A percentile compares a stretch with the other conserved stretches of the same genome.
Conservation (phyloP, 2,113 vertebrate species). For the Hepsetus odoe region DNA sequence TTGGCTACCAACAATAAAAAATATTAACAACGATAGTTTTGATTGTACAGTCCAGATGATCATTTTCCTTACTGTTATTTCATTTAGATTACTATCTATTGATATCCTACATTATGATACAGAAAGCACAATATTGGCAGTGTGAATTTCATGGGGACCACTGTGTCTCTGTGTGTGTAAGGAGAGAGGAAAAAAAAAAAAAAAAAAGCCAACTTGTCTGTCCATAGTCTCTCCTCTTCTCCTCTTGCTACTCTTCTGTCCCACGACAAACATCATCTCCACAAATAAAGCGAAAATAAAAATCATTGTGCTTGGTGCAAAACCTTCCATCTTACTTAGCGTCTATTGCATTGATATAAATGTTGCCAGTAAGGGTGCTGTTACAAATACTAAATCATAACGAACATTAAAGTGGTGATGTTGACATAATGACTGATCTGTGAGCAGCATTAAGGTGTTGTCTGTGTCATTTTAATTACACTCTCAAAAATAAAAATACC, state of each 20-base stretch:
- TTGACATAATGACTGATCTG: constrained; percentile 25
- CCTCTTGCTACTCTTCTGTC: constrained; percentile 17
- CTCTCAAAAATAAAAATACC: background rate
- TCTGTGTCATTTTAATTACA: background rate
- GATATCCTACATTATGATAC: constrained; percentile 62
- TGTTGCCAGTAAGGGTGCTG: constrained; percentile 21
- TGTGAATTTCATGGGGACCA: constrained; percentile 51
- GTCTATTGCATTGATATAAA: constrained; percentile 56
- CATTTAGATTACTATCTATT: constrained; percentile 50
- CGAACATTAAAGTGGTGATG: background rate
- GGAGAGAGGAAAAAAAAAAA: background rate
- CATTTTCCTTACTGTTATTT: constrained; percentile 58
- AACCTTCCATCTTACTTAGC: constrained; percentile 28
- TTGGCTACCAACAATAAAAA: constrained; percentile 68
- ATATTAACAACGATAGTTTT: constrained; percentile 64
- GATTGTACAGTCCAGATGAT: constrained; percentile 66
- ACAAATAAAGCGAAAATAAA: constrained; percentile 35
- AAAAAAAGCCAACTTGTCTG: constrained; percentile 11
- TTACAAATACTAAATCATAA: constrained; percentile 32
- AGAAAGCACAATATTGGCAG: constrained; percentile 63
- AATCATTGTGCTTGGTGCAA: constrained; percentile 55
- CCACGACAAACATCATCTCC: constrained; percentile 21
- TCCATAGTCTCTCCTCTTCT: constrained; percentile 8
- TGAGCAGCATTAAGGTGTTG: constrained; percentile 47
- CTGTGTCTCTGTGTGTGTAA: constrained; percentile 14